phyloP scores from a whole-genome alignment of 2,113 vertebrate genomes.

The Vulpes vulpes region DNA sequence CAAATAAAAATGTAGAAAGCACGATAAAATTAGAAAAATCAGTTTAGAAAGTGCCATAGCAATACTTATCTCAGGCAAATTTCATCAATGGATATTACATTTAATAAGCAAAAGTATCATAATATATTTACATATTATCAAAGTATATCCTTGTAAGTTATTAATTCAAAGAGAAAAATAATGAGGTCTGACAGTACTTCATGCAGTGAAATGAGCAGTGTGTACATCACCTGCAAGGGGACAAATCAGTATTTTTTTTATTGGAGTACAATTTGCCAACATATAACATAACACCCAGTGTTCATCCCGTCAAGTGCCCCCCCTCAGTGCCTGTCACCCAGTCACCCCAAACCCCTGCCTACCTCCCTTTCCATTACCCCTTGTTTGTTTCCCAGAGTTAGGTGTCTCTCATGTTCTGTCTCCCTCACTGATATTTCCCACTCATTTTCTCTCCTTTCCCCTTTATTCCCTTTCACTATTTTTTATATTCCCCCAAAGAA shows the following conservation, averaged over 20 bases:
- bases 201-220: background rate
- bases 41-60: background rate
- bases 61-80: background rate
- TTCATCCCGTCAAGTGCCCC: too few species aligned
- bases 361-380: too few species aligned
- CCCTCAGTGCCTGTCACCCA: too few species aligned
- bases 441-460: too few species aligned
- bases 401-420: too few species aligned
- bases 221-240: background rate
- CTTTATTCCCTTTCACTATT: too few species aligned
- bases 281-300: too few species aligned
- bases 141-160: background rate
- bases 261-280: too few species aligned
- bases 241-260: background rate
- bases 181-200: background rate
- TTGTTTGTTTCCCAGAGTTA: too few species aligned
- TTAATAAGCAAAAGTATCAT: background rate
- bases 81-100: background rate
- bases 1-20: background rate
- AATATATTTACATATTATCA: background rate
- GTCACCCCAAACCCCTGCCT: too few species aligned
- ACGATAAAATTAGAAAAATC: background rate
- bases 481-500: too few species aligned
- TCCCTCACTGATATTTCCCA: too few species aligned
- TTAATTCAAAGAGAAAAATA: slow-evolving; percentile 6